These are phyloP conservation scores for Sus cebifrons DNA, from an alignment of 2,797 vertebrate species.

Conservation along the genomic window DNA sequence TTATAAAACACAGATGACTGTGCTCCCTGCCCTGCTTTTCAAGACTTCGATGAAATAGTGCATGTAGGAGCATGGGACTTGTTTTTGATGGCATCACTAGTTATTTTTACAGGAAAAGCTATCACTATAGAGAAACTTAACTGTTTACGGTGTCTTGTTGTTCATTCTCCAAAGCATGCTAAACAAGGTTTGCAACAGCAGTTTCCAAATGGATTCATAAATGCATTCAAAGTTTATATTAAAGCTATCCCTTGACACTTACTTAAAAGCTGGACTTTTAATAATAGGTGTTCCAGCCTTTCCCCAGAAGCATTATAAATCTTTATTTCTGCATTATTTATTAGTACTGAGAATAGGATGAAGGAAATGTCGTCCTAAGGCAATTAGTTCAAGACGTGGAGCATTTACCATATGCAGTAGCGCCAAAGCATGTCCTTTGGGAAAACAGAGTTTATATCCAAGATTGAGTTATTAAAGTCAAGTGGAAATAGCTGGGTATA, in stretches of 20 bases:
- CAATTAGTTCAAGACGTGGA: slow-evolving; percentile 2
- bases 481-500: background rate
- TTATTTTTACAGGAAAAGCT: slow-evolving; percentile 25
- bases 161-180: slow-evolving; percentile 9
- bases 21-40: slow-evolving; percentile 6
- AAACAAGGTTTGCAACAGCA: background rate
- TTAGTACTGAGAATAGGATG: slow-evolving; percentile 52
- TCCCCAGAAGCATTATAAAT: slow-evolving; percentile 58
- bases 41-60: slow-evolving; percentile 10
- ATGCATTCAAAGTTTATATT: slow-evolving; percentile 59
- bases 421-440: slow-evolving; percentile 51
- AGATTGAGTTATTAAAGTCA: slow-evolving; percentile 25
- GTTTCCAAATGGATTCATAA: slow-evolving; percentile 24
- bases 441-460: slow-evolving; percentile 2
- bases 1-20: slow-evolving; percentile 19
- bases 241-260: slow-evolving; percentile 47
- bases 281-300: slow-evolving; percentile 39
- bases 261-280: slow-evolving; percentile 71
- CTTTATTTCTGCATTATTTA: slow-evolving; percentile 67
- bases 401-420: background rate
- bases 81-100: slow-evolving; percentile 41
- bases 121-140: background rate
- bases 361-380: slow-evolving; percentile 19
- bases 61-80: slow-evolving; percentile 16
- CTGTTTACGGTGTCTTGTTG: slow-evolving; percentile 20